A percentile compares a stretch with the other conserved stretches of the same genome.
Conservation (phyloP, 2,113 vertebrate species). For the Myrmecophaga tridactyla region DNA sequence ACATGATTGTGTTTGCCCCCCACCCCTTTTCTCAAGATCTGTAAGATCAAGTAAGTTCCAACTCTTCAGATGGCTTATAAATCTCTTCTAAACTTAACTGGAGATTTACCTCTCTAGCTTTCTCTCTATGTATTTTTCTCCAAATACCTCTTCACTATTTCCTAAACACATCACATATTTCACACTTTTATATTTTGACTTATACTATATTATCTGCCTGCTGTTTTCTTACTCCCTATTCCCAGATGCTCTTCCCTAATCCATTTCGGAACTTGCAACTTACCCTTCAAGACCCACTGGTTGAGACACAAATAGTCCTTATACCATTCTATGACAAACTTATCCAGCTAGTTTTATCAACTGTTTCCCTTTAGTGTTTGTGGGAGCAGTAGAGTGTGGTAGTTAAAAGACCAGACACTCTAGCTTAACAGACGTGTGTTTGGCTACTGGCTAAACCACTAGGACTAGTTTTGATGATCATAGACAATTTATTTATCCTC, state of each 20-base stretch:
- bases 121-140: not conserved
- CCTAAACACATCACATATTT: too few relatives aligned
- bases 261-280: not conserved
- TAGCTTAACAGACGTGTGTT: too few relatives aligned
- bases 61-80: rapidly evolving
- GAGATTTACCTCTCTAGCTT: rapidly evolving
- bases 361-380: rapidly evolving
- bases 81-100: not conserved
- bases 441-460: too few relatives aligned
- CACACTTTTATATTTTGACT: rapidly evolving
- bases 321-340: rapidly evolving
- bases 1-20: not conserved
- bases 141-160: too few relatives aligned
- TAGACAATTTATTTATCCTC: not conserved
- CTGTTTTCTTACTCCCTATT: not conserved
- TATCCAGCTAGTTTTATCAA: too few relatives aligned
- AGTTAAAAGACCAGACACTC: too few relatives aligned
- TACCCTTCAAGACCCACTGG: not conserved
- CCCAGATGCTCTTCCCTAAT: too few relatives aligned
- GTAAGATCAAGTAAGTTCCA: too few relatives aligned
- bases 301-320: not conserved
- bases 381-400: rapidly evolving
- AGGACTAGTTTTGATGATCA: not conserved
- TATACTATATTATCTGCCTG: not conserved
- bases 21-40: rapidly evolving